Evolutionary conservation across 92 coral and sea anemone species (phyloP).

Genomic region (Phenganax marumi): DNA sequence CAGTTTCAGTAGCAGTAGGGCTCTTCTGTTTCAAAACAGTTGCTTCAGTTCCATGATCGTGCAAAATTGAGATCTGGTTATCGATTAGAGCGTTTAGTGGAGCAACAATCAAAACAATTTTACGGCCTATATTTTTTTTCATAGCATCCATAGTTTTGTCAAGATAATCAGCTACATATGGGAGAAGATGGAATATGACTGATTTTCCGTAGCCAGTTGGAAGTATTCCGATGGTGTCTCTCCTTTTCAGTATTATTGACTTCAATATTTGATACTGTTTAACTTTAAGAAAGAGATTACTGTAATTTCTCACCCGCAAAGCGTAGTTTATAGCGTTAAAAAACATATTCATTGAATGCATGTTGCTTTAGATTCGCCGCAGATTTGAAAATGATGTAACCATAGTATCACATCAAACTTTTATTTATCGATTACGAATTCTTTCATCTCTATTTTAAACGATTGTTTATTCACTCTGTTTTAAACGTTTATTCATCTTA

Average conservation of each 20-base stretch:
- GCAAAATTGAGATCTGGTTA: constrained; percentile 41
- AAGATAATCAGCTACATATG: constrained; percentile 44
- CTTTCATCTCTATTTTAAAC: not conserved
- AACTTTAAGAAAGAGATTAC: no score
- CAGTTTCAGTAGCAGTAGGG: not conserved
- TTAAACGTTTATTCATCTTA: constrained; percentile 12
- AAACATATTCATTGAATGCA: constrained; percentile 38
- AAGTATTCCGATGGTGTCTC: no score
- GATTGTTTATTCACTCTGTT: no score
- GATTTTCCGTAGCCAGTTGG: no score
- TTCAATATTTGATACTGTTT: constrained; percentile 51
- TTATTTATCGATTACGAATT: not conserved
- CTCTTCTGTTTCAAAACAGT: constrained; percentile 17
- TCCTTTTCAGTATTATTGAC: constrained; percentile 36
- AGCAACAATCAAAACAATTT: constrained; percentile 45
- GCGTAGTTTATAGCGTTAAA: constrained; percentile 31
- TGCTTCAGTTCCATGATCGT: constrained; percentile 31
- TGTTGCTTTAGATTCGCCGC: no score
- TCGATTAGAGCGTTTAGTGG: constrained; percentile 49
- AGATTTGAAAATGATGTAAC: constrained; percentile 3
- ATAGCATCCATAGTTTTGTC: no score
- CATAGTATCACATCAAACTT: not conserved
- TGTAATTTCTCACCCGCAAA: constrained; percentile 22
- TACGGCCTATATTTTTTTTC: constrained; percentile 19
- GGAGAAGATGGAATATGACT: constrained; percentile 55